Evolutionary conservation across 2,888 invertebrate species (phyloP), one percentile per base, ranked within the genome.

Genomic region (Nemotelus pantherinus): DNA sequence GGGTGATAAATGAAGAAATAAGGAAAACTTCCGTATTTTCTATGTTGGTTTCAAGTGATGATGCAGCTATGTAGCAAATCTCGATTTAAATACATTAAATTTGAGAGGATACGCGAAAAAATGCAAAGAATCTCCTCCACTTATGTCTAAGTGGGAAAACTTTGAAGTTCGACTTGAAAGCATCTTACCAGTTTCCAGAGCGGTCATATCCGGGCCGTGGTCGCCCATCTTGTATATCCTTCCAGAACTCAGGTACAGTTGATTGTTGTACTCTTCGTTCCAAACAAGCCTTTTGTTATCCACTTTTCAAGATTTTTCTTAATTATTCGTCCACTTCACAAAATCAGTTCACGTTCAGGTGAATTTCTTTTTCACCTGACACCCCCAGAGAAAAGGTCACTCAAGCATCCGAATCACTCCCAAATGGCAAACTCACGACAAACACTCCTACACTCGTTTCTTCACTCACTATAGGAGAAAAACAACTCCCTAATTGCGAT

Each of bases 111-210:
- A 25, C 25, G 25, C 25, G 25, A 25, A 25, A 25, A 25, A 25
- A 25, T 25, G 25, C 25, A 25, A 25, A 25, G 25, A 25, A 25
- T 25, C 25, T 25, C 25, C 25, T 25, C 25, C 25, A 25, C 25
- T 25, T 25, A 25, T 25, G 25, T 25, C 25, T 25, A 25, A 25
- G 25, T 25, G 25, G 25, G 25, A 25, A 25, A 25, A 25, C 25
- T 25, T 25, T 25, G 25, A 25, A 25, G 25, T 25, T 25, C 25
- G 25, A 57, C 57, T 7, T 25, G 25, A 10, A 10, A 9, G 7
- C 5, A 55, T 10, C 83, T 85, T 82, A 87, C 86, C 84, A 83
- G 86, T 86, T 81, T 86, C 86, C 84, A 86, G 83, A 78, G 85
- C 81, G 82, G 84, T 84, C 79, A 84, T 84, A 82, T 86, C 85